A percentile compares a stretch with the other conserved stretches of the same genome.
phyloP scores from a whole-genome alignment of 1,140 invertebrate genomes.

The Ephestia elutella region DNA sequence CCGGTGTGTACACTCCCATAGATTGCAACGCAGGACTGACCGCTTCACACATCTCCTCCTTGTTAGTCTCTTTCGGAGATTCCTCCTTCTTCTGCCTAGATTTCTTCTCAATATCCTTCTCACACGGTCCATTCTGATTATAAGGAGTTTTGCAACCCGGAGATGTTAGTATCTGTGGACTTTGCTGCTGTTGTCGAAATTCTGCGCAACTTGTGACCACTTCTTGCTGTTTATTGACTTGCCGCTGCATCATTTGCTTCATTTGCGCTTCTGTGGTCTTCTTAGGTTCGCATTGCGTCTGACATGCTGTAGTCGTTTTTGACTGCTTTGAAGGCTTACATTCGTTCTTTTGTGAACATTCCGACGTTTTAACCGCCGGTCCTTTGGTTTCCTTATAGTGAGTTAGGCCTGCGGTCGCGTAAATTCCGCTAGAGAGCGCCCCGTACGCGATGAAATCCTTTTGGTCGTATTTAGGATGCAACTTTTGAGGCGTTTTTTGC shows the following conservation, averaged over 20 bases:
- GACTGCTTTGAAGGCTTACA: constrained; percentile 68
- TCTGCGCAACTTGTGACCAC: constrained; percentile 53
- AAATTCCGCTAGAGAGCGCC: constrained; percentile 57
- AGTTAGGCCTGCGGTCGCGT: constrained; percentile 54
- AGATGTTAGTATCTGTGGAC: constrained; percentile 55
- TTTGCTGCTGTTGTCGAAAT: constrained; percentile 48
- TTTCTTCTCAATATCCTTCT: constrained; percentile 75
- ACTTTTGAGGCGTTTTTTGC: constrained; percentile 71
- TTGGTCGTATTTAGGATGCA: constrained; percentile 66
- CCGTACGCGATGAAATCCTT: constrained; percentile 71
- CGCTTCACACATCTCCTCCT: constrained; percentile 74
- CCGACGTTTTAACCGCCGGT: constrained; percentile 45
- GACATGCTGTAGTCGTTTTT: constrained; percentile 66
- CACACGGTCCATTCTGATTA: constrained; percentile 58
- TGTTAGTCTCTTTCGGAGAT: constrained; percentile 54
- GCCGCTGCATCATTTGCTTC: constrained; percentile 69
- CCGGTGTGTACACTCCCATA: constrained; percentile 88
- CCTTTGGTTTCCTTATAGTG: constrained; percentile 69
- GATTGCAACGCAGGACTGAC: constrained; percentile 80
- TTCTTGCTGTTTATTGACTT: constrained; percentile 51
- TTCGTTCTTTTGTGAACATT: constrained; percentile 64
- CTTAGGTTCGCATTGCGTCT: constrained; percentile 68
- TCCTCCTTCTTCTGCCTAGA: constrained; percentile 76
- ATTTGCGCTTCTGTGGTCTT: constrained; percentile 57
- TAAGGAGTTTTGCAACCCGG: constrained; percentile 56